Conservation (phyloP, 2,113 vertebrate genomes). For the Sminthopsis crassicaudata region DNA sequence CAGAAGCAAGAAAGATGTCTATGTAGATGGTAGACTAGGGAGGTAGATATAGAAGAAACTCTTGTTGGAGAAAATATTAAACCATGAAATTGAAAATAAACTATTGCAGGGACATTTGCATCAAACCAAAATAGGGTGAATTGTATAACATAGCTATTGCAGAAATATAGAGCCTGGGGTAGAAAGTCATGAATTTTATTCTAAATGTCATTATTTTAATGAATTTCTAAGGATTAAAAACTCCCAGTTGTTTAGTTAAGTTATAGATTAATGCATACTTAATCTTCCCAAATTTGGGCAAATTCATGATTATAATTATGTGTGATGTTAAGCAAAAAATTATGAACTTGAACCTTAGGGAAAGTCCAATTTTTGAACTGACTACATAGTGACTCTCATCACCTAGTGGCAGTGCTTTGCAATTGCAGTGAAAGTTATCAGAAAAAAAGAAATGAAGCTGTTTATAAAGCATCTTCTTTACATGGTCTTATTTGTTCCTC, state of each 20-base stretch:
- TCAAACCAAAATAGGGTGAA: background rate
- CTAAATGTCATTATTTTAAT: background rate
- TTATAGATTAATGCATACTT: background rate
- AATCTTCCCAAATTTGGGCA: background rate
- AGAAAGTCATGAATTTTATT: background rate
- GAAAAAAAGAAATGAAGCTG: background rate
- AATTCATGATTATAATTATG: slow-evolving; percentile 6
- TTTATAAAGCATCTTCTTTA: background rate
- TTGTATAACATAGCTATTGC: background rate
- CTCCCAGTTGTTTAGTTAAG: background rate
- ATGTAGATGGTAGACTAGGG: background rate
- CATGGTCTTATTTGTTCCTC: background rate
- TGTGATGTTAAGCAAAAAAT: background rate
- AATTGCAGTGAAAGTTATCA: background rate
- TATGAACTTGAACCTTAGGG: background rate
- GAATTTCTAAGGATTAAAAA: background rate
- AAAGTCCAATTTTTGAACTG: background rate
- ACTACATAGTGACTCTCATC: background rate
- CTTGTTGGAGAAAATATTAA: background rate
- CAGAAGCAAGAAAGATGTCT: background rate
- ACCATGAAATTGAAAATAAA: background rate
- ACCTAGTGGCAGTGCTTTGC: background rate
- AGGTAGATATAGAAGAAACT: background rate
- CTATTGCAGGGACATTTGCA: background rate
- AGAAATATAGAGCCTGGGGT: background rate